A percentile compares a stretch with the other conserved stretches of the same genome.
phyloP scores from a whole-genome alignment of 1,140 invertebrate genomes.

The Habropoda laboriosa region DNA sequence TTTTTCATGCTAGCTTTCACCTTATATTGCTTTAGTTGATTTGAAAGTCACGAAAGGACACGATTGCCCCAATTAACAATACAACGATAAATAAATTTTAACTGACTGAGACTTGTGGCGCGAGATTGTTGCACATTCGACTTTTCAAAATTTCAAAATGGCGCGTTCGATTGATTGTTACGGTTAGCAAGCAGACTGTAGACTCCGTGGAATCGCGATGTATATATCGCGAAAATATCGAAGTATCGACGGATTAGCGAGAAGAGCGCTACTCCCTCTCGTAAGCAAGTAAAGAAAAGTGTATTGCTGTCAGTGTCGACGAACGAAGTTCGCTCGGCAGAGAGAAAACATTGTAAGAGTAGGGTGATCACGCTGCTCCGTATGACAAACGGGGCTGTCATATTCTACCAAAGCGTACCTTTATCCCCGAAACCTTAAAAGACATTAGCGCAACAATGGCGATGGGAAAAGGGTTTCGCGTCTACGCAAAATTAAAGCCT shows the following conservation, averaged over 20 bases:
- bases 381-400: constrained; percentile 52
- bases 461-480: constrained; percentile 95
- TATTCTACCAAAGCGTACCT: constrained; percentile 20
- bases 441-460: constrained; percentile 85
- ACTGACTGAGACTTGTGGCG: background rate
- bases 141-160: constrained; percentile 48
- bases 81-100: background rate
- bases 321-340: constrained; percentile 19
- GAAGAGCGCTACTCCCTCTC: constrained; percentile 30
- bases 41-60: background rate
- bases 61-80: background rate
- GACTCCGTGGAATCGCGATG: constrained; percentile 31
- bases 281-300: constrained; percentile 4
- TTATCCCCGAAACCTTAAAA: constrained; percentile 24
- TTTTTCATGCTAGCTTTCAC: background rate
- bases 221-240: constrained; percentile 47
- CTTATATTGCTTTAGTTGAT: background rate
- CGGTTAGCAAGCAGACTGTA: constrained; percentile 34
- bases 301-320: constrained; percentile 3
- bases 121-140: constrained; percentile 3
- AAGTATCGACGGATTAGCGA: constrained; percentile 40
- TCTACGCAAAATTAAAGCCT: constrained; percentile 93
- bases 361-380: constrained; percentile 4
- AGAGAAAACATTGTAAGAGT: constrained; percentile 19
- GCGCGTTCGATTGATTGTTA: constrained; percentile 47